Percentiles rank a stretch among this genome's conserved stretches.
Conservation (phyloP, 2,888 invertebrate species). For the Himalopsyche anomala region DNA sequence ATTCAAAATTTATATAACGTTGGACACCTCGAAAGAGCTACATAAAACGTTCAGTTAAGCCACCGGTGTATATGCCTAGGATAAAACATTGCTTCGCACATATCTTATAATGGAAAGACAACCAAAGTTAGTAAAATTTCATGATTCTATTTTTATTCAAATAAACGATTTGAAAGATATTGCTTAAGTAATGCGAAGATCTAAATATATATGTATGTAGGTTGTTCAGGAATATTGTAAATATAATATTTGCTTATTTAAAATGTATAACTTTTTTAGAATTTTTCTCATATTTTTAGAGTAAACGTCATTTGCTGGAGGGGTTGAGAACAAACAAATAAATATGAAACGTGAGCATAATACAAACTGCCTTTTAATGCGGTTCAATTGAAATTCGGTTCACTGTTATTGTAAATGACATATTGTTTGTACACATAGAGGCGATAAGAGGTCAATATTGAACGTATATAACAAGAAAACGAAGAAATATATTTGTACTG, state of each 20-base stretch:
- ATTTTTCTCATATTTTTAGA: not conserved
- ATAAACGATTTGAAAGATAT: no score
- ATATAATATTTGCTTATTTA: not conserved
- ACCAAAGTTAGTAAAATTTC: no score
- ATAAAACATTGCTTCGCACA: no score
- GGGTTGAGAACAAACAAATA: slow-evolving; percentile 16
- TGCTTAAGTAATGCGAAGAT: no score
- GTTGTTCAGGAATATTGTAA: not conserved
- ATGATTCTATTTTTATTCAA: no score
- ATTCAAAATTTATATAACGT: no score
- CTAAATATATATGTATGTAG: not conserved
- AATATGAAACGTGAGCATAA: slow-evolving; percentile 21
- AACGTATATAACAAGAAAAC: not conserved
- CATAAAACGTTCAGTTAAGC: no score
- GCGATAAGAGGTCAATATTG: slow-evolving; percentile 26
- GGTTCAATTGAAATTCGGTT: slow-evolving; percentile 18
- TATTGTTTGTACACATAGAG: slow-evolving; percentile 21
- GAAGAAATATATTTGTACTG: not conserved
- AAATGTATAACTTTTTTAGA: not conserved
- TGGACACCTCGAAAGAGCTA: no score
- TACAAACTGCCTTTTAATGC: slow-evolving; percentile 12
- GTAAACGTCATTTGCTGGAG: not conserved
- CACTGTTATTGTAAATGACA: slow-evolving; percentile 10
- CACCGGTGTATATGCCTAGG: no score
- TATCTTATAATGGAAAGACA: no score